Base-by-base conservation (phyloP, 2,888 invertebrate species). In the Cetonia aurata region DNA sequence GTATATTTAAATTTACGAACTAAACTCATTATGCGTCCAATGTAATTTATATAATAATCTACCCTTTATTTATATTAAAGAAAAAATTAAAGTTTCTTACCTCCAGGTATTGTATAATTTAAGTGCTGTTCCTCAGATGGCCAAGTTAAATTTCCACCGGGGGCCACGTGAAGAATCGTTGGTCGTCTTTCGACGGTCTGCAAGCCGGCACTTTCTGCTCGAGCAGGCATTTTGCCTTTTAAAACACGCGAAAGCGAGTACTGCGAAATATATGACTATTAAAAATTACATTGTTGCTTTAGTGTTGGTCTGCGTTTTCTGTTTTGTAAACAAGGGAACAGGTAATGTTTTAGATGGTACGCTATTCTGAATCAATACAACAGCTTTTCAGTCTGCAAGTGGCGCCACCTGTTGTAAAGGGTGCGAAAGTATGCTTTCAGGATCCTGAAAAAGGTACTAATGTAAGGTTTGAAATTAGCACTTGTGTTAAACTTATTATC, bases 41-140 rank as follows among this genome's bases (percentile, higher is more conserved):
- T 3, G 25, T 4, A 25, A 3, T 25, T 25, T 25, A 25, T 25
- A 25, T 25, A 25, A n/a, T n/a, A n/a, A n/a, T n/a, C n/a, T 25
- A 25, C 25, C 3, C 25, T 4, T 37, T 10, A 25, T 15, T 12
- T n/a, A 55, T 55, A 55, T 31, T 3, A 55, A 13, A 55, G 3
- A 62, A 25, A 46, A 17, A 10, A 44, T 9, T 33, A 50, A 33
- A 31, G 48, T 25, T 46, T 50, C 76, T 75, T 78, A 85, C 85
- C 83, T 77, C 81, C 79, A n/a, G 84, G 85, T 67, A 85, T 83
- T 9, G 77, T 82, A 72, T 85, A 85, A 55, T 83, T 82, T 69
- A 84, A 75, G 76, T 83, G 82, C 67, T 78, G 78, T 52, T 83
- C 80, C 60, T 79, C 79, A 8, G 73, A 72, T 31, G 82, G 81